A percentile compares a stretch with the other conserved stretches of the same genome.
phyloP scores from a whole-genome alignment of 2,888 invertebrate species.

The Spicauda simplicius region DNA sequence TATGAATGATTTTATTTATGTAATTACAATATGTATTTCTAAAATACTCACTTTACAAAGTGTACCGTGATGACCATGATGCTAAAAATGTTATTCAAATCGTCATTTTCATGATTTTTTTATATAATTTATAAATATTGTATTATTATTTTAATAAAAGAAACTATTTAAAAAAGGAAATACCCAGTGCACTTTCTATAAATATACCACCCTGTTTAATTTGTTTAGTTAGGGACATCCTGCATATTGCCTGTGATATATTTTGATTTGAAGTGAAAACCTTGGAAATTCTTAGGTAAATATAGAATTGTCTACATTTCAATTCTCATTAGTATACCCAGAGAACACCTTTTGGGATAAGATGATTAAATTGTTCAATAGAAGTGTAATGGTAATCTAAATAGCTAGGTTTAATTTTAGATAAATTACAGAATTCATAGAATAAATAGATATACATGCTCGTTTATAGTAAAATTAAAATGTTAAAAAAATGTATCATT shows the following conservation, averaged over 20 bases:
- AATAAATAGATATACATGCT: not conserved
- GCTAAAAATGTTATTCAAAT: not conserved
- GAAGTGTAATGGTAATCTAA: not conserved
- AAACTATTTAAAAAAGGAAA: no score
- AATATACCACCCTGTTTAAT: not conserved
- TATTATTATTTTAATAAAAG: no score
- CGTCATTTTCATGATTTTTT: not conserved
- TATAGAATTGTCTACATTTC: slow-evolving; percentile 4
- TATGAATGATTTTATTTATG: not conserved
- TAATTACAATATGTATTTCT: no score
- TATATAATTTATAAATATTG: no score
- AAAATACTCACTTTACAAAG: no score
- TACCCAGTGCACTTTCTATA: no score
- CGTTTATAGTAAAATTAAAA: not conserved
- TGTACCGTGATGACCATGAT: no score
- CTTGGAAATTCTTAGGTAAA: slow-evolving; percentile 12
- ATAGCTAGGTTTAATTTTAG: slow-evolving; percentile 1
- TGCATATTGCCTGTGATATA: slow-evolving; percentile 31
- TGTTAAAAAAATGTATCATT: not conserved
- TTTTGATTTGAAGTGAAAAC: slow-evolving; percentile 8
- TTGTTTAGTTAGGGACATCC: slow-evolving; percentile 3
- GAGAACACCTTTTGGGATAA: not conserved
- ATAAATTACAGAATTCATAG: not conserved
- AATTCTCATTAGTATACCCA: not conserved
- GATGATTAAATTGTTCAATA: slow-evolving; percentile 11